Evolutionary conservation across 1,140 invertebrate genomes (phyloP), one percentile per base, ranked within the genome.

Genomic region (Drosophila grimshawi): DNA sequence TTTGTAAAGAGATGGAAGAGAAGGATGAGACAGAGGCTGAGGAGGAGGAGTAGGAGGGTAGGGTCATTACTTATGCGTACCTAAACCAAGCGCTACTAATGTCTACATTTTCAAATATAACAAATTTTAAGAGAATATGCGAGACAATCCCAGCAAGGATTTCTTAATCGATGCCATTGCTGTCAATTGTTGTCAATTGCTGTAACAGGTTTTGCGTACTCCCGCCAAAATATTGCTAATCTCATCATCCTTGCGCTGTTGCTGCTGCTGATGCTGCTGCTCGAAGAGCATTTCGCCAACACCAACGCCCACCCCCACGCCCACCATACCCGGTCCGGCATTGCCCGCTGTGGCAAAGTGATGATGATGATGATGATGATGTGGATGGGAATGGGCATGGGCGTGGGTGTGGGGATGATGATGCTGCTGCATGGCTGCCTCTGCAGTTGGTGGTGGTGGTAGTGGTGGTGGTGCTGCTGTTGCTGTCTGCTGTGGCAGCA

Each of bases 171-270:
- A 35, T 52, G n/a, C 51, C 32, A 11, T 35, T 35, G 51, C 51
- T 4, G n/a, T 32, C 51, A 11, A n/a, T 4, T n/a, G 41, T 1
- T 43, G 37, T 95, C 93, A 96, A 93, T 96, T 97, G 94, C 96
- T 97, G 93, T 97, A 97, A 92, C 96, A 97, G 30, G 96, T 97
- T 91, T 97, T 97, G 65, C 96, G 94, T 43, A 97, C 96, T 70
- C 96, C 96, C 2, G 96, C 96, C 45, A 97, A 92, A 79, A 97
- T 97, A 71, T 96, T 96, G 93, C 96, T 97, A 93, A 97, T 97
- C 86, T 97, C 96, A 69, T 97, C 96, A 56, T 97, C 96, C 75
- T 96, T 95, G 27, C 94, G 93, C 41, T 94, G 81, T 49, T 77
- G 81, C 29, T 94, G 91, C 30, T 94, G 82, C 43, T 86, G 81